Conservation (phyloP, 2,888 invertebrate genomes). For the Calliopum simillimum region DNA sequence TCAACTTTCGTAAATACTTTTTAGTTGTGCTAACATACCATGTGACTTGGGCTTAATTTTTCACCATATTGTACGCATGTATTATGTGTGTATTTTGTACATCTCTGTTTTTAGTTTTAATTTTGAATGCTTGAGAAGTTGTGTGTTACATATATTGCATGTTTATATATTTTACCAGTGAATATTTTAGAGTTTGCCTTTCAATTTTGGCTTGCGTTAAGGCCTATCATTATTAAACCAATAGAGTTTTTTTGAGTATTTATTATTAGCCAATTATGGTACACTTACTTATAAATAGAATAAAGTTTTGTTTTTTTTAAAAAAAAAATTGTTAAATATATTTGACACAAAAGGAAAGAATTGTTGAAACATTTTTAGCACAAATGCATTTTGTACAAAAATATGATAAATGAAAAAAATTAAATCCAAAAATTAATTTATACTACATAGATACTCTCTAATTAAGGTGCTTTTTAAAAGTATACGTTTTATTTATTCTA, state of each 20-base stretch:
- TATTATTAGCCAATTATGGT: constrained; percentile 14
- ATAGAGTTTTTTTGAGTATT: background rate
- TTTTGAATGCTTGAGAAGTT: constrained; percentile 1
- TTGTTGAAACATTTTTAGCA: background rate
- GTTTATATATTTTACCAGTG: constrained; percentile 34
- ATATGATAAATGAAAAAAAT: background rate
- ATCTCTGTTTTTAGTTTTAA: background rate
- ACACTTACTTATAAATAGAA: background rate
- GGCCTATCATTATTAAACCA: too few species aligned
- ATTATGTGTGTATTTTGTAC: too few species aligned
- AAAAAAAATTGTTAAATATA: background rate
- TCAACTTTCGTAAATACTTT: too few species aligned
- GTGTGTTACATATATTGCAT: constrained; percentile 20
- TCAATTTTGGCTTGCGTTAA: background rate
- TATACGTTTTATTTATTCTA: constrained; percentile 53
- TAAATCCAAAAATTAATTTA: constrained; percentile 30
- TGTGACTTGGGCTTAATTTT: too few species aligned
- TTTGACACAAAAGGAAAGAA: constrained; percentile 21
- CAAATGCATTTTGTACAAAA: constrained; percentile 17
- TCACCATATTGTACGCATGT: too few species aligned
- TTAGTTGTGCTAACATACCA: too few species aligned
- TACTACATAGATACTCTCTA: background rate
- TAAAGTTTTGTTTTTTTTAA: background rate
- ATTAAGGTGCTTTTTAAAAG: constrained; percentile 62
- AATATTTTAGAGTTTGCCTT: constrained; percentile 25